Evolutionary conservation across 2,888 invertebrate genomes (phyloP), one percentile per base, ranked within the genome.

Genomic region (Clanis bilineata): DNA sequence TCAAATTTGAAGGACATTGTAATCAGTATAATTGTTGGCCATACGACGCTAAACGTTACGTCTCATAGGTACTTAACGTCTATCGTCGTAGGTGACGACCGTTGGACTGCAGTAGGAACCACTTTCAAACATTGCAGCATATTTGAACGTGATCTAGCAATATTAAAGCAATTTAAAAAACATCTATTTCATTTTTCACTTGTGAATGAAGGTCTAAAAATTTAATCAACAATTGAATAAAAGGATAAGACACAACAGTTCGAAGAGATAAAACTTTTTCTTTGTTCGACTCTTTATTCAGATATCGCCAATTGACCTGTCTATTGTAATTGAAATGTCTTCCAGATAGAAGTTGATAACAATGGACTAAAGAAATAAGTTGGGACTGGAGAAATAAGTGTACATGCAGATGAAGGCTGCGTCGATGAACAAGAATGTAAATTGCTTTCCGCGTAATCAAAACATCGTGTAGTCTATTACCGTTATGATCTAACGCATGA

Each of bases 291-390:
- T 18, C 51, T 18, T 51, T 10, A 32, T 51, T 51, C 51, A 32
- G 32, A 51, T 51, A 32, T 51, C 51, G 51, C 51, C 51, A 51
- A 51, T 51, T 51, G 51, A 51, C 51, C 51, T 9, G 51, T 28
- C 51, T 9, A 51, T 51, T 51, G 51, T 51, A 51, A 51, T 51
- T 51, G 9, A 32, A 51, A 51, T 51, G 28, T 51, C 32, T 32
- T 51, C 0, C 28, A 28, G 51, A 47, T 47, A 51, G 18, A 32
- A 32, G 51, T 51, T 51, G 32, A 45, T 45, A n/a, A 32, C 51
- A 51, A 51, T 32, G 51, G 51, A 32, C 32, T 51, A 18, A 51
- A 32, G 28, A 47, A 22, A n/a, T 7, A 15, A 25, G 7, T n/a
- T n/a, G 28, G 28, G 9, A 28, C 18, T 18, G 18, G 18, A 28